phyloP scores from a whole-genome alignment of 1,140 invertebrate species.

The Harpegnathos saltator region DNA sequence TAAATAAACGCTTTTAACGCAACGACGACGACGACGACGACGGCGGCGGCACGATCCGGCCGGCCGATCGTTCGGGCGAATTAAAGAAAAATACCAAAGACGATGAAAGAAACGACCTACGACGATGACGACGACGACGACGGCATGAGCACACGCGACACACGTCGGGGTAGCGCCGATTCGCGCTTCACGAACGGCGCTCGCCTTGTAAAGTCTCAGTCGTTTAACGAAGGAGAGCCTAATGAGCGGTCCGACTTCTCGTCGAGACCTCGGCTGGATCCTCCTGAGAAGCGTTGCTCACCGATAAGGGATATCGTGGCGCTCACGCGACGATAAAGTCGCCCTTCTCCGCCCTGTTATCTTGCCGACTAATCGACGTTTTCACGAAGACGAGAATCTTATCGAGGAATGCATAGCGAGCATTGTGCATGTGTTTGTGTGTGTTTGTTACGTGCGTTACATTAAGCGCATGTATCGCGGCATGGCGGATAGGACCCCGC shows the following conservation, averaged over 20 bases:
- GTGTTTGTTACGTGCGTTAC: too few species aligned
- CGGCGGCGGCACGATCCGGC: constrained; percentile 11
- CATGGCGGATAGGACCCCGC: too few species aligned
- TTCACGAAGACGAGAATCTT: constrained; percentile 20
- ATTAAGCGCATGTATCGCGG: too few species aligned
- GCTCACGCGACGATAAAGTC: background rate
- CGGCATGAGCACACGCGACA: too few species aligned
- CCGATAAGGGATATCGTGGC: background rate
- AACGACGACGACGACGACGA: too few species aligned
- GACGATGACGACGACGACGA: background rate
- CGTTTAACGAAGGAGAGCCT: background rate
- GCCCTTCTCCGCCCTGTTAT: constrained; percentile 18
- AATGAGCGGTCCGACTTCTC: background rate
- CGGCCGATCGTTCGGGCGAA: background rate
- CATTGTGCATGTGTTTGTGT: background rate
- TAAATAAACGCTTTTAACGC: constrained; percentile 52
- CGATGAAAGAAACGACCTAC: background rate
- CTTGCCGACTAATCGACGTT: constrained; percentile 2
- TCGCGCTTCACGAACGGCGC: background rate
- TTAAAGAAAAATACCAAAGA: background rate
- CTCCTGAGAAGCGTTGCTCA: too few species aligned
- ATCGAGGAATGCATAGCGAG: constrained; percentile 5
- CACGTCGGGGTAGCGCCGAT: background rate
- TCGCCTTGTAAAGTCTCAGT: background rate
- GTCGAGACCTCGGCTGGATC: too few species aligned